Evolutionary conservation across 2,797 vertebrate genomes (phyloP).

Genomic region (Alfaro cultratus): DNA sequence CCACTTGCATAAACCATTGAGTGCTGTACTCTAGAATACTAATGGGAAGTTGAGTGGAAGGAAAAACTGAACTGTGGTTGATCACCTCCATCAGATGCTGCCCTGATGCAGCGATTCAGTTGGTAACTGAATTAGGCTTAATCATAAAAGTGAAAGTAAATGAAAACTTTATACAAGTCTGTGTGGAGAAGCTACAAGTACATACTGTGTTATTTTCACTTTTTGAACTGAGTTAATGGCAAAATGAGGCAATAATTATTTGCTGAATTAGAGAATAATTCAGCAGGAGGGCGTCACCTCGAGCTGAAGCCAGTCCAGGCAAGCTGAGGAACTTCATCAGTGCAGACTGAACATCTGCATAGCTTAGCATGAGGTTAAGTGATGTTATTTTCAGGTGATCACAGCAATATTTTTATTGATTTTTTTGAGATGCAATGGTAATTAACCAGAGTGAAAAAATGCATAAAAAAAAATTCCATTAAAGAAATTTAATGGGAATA

Average conservation of each 20-base stretch:
- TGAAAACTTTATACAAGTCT: not conserved
- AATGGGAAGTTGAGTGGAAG: not conserved
- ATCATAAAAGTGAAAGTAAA: not conserved
- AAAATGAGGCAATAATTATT: not conserved
- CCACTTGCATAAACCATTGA: too few relatives aligned
- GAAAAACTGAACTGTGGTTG: not conserved
- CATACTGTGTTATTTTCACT: not conserved
- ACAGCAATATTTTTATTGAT: not conserved
- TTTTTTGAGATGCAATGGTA: not conserved
- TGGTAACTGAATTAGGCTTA: not conserved
- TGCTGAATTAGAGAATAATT: not conserved
- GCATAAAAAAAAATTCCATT: not conserved
- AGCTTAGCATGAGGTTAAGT: not conserved
- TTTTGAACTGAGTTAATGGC: not conserved
- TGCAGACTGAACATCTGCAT: not conserved
- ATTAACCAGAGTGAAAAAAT: not conserved
- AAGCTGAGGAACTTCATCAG: not conserved
- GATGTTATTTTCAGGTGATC: not conserved
- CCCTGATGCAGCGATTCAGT: not conserved
- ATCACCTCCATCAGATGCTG: not conserved
- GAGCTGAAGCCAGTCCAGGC: too few relatives aligned
- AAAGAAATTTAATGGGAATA: not conserved
- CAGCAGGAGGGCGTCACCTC: too few relatives aligned
- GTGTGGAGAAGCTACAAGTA: not conserved
- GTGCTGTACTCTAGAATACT: not conserved